Evolutionary conservation across 2,888 invertebrate genomes (phyloP).

Genomic region (Polydrusus tereticollis): DNA sequence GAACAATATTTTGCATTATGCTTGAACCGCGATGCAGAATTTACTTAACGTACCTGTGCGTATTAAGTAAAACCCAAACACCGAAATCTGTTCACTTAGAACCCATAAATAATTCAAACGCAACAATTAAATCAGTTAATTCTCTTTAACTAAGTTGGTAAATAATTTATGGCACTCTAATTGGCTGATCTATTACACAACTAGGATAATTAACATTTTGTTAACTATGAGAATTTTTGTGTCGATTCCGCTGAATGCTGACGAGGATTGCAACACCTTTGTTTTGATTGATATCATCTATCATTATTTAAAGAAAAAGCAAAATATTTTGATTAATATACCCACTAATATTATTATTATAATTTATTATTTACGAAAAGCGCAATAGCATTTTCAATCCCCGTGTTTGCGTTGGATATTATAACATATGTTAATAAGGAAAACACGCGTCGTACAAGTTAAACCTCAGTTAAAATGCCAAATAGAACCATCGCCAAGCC

Average conservation of each 20-base stretch:
- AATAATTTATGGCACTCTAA: constrained; percentile 6
- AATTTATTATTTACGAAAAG: too few species aligned
- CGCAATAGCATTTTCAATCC: too few species aligned
- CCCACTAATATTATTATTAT: too few species aligned
- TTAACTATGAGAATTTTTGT: constrained; percentile 1
- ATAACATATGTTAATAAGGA: too few species aligned
- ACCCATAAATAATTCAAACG: not conserved
- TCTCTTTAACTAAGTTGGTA: not conserved
- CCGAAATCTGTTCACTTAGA: not conserved
- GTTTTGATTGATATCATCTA: not conserved
- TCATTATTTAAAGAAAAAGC: not conserved
- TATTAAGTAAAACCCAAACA: too few species aligned
- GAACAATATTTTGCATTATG: too few species aligned
- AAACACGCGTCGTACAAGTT: too few species aligned
- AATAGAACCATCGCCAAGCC: too few species aligned
- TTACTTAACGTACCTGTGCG: too few species aligned
- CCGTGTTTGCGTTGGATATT: too few species aligned
- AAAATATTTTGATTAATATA: not conserved
- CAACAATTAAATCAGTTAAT: not conserved
- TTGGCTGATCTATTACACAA: constrained; percentile 4
- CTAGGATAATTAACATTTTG: not conserved
- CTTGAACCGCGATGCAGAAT: too few species aligned
- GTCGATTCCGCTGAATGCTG: not conserved
- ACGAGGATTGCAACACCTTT: not conserved
- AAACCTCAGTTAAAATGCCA: too few species aligned